Conservation (phyloP, 2,888 invertebrate species). For the Tachina fera region DNA sequence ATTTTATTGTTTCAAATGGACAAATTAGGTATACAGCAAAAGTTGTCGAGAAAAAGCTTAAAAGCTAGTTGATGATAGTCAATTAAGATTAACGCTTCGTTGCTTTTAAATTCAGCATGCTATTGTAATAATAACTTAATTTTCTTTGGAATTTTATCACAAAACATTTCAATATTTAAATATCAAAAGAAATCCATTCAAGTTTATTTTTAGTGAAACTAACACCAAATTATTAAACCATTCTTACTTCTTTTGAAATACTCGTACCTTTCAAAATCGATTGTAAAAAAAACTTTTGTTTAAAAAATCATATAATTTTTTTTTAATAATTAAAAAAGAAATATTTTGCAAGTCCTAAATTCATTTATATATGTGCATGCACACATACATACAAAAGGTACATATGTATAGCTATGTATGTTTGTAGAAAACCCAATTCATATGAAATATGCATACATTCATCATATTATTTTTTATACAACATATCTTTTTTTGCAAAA, state of each 20-base stretch:
- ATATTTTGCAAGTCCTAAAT: not conserved
- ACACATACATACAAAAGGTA: not conserved
- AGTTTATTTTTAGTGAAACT: not conserved
- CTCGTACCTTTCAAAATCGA: not conserved
- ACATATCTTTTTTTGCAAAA: too few relatives aligned
- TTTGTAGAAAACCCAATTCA: too few relatives aligned
- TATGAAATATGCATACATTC: not conserved
- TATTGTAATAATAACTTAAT: constrained; percentile 5
- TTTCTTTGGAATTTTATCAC: not conserved
- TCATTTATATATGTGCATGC: too few relatives aligned
- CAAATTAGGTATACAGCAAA: too few relatives aligned
- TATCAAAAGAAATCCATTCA: not conserved
- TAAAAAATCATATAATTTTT: not conserved
- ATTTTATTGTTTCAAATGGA: too few relatives aligned
- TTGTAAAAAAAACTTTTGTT: not conserved
- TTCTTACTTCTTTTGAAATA: not conserved
- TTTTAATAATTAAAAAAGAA: not conserved
- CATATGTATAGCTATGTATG: too few relatives aligned
- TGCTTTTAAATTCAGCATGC: not conserved
- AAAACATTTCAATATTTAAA: not conserved
- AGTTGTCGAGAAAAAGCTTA: too few relatives aligned
- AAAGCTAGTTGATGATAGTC: not conserved
- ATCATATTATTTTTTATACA: not conserved
- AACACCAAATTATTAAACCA: not conserved
- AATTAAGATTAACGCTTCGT: not conserved